Conservation (phyloP, 2,888 invertebrate genomes). For the Heteromurus nitidus region DNA sequence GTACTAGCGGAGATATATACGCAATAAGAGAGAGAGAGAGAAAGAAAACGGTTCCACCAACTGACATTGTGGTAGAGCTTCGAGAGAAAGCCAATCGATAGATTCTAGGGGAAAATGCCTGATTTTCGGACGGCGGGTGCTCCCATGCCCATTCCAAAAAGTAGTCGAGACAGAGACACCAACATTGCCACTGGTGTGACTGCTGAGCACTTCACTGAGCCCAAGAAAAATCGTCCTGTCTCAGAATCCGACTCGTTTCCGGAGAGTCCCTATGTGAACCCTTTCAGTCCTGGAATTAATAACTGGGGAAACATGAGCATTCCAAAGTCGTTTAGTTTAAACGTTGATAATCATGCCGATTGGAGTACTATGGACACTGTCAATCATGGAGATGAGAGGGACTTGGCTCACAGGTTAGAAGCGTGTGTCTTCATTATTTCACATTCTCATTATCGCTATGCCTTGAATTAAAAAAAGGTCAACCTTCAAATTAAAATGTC, state of each 20-base stretch:
- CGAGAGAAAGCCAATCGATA: conserved; percentile 14
- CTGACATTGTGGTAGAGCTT: conserved; percentile 38
- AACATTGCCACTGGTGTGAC: neutral
- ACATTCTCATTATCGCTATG: too few relatives aligned
- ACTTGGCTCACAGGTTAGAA: conserved; percentile 73
- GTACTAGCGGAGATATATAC: too few relatives aligned
- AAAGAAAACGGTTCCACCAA: conserved; percentile 24
- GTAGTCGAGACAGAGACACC: conserved; percentile 32
- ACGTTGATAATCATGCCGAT: conserved; percentile 68
- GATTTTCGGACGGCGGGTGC: conserved; percentile 71
- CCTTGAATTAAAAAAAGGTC: neutral
- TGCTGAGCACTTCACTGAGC: conserved; percentile 32
- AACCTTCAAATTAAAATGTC: neutral
- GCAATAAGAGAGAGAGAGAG: too few relatives aligned
- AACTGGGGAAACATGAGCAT: conserved; percentile 72
- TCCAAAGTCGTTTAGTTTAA: conserved; percentile 69
- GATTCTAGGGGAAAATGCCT: conserved; percentile 64
- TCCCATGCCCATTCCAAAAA: conserved; percentile 72
- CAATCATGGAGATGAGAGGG: conserved; percentile 73
- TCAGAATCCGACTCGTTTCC: conserved; percentile 73
- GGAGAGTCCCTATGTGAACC: conserved; percentile 71
- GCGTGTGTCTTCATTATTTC: too few relatives aligned
- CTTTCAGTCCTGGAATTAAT: conserved; percentile 66
- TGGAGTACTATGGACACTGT: conserved; percentile 67
- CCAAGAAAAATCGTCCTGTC: conserved; percentile 46